Conservation (phyloP, 2,113 vertebrate species). For the Anguilla rostrata region DNA sequence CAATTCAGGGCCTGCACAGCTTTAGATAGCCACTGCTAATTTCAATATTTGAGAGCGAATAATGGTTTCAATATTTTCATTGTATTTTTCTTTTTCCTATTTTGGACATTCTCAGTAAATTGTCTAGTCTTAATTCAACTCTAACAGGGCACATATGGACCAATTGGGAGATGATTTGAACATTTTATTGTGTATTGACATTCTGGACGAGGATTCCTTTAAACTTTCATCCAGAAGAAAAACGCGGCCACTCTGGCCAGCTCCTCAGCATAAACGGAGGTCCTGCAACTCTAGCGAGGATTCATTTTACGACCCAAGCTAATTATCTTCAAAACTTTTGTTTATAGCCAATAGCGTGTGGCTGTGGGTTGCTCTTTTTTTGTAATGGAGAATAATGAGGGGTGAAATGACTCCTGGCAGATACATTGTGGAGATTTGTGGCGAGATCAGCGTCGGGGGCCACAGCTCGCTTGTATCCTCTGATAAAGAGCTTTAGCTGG, state of each 20-base stretch:
- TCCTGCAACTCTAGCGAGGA: neutral
- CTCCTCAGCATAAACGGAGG: neutral
- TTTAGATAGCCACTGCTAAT: neutral
- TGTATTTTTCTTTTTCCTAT: neutral
- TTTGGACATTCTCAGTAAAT: neutral
- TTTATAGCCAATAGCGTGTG: conserved; percentile 56
- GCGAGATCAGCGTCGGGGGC: conserved; percentile 31
- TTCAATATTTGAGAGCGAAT: neutral
- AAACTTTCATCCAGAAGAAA: neutral
- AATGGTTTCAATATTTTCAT: neutral
- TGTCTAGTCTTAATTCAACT: no score
- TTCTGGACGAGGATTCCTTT: neutral
- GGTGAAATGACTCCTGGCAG: conserved; percentile 58
- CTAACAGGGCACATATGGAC: no score
- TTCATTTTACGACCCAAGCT: conserved; percentile 67
- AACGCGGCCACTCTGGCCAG: neutral
- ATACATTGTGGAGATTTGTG: conserved; percentile 41
- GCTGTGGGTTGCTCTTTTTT: conserved; percentile 52
- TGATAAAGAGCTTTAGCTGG: conserved; percentile 24
- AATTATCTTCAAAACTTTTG: conserved; percentile 64
- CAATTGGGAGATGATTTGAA: neutral
- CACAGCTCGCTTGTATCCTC: conserved; percentile 30
- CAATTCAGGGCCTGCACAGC: neutral
- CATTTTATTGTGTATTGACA: neutral
- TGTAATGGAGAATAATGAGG: conserved; percentile 71